Percentiles rank a stretch among this genome's conserved stretches.
These are phyloP conservation scores for Frankliniella fusca DNA, from an alignment of 2,888 invertebrate species.

Conservation along the genomic window DNA sequence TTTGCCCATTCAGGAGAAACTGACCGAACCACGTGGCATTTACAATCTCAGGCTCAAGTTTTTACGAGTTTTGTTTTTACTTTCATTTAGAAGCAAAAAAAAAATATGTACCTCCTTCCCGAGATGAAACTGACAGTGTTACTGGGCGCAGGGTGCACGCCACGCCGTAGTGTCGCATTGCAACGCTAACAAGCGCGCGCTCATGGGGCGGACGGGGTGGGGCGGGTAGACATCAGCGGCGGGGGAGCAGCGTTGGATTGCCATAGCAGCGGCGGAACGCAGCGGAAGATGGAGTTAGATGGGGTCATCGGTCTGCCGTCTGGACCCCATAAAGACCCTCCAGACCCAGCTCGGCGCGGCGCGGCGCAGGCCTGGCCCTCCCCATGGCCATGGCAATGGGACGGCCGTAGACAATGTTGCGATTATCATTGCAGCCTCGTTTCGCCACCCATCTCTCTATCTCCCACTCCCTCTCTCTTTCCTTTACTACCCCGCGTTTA, in stretches of 20 bases:
- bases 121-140: too few species aligned
- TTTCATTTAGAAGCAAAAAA: too few species aligned
- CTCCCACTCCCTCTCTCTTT: too few species aligned
- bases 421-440: conserved; percentile 10
- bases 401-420: background rate
- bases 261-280: background rate
- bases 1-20: too few species aligned
- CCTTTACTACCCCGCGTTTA: too few species aligned
- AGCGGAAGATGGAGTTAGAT: conserved; percentile 10
- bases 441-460: background rate
- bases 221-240: too few species aligned
- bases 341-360: background rate
- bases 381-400: background rate
- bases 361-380: background rate
- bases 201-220: background rate
- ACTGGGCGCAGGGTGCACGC: background rate
- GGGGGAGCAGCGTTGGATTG: too few species aligned
- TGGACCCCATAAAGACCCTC: background rate
- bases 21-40: too few species aligned
- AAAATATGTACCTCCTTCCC: too few species aligned
- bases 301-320: background rate
- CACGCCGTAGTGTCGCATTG: background rate
- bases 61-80: too few species aligned
- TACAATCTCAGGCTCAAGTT: too few species aligned
- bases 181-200: background rate